phyloP scores from a whole-genome alignment of 1,140 invertebrate genomes.

The Thaumatotibia leucotreta region DNA sequence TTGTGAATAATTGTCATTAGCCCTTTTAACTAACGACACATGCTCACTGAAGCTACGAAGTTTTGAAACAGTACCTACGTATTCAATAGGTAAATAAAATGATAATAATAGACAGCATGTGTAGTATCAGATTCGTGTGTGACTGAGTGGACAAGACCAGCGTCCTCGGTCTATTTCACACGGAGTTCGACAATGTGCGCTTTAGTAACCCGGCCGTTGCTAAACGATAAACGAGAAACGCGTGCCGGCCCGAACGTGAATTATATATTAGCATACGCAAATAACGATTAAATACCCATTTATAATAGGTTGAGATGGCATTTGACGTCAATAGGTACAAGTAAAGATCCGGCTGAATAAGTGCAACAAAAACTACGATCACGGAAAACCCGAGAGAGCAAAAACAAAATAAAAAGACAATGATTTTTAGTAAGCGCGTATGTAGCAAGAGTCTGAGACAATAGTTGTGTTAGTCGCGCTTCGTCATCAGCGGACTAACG shows the following conservation, averaged over 20 bases:
- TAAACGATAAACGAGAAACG: constrained; percentile 1
- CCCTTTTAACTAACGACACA: too few species aligned
- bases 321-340: constrained; percentile 9
- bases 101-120: background rate
- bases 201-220: background rate
- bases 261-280: constrained; percentile 3
- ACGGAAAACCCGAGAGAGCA: constrained; percentile 6
- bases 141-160: constrained; percentile 8
- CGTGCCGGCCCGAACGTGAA: background rate
- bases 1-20: too few species aligned
- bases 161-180: constrained; percentile 18
- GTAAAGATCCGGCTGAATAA: background rate
- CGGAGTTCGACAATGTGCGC: constrained; percentile 8
- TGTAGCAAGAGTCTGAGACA: constrained; percentile 10
- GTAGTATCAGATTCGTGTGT: constrained; percentile 1
- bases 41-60: too few species aligned
- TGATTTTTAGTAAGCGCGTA: constrained; percentile 12
- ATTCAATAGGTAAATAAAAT: background rate
- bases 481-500: constrained; percentile 5
- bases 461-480: constrained; percentile 11
- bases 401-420: constrained; percentile 8
- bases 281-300: background rate
- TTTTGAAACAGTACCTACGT: background rate
- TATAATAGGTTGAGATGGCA: background rate
- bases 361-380: constrained; percentile 6